Percentiles rank a stretch among this genome's conserved stretches.
Evolutionary conservation across 2,888 invertebrate genomes (phyloP).

Genomic region (Chromoteleia sp.): DNA sequence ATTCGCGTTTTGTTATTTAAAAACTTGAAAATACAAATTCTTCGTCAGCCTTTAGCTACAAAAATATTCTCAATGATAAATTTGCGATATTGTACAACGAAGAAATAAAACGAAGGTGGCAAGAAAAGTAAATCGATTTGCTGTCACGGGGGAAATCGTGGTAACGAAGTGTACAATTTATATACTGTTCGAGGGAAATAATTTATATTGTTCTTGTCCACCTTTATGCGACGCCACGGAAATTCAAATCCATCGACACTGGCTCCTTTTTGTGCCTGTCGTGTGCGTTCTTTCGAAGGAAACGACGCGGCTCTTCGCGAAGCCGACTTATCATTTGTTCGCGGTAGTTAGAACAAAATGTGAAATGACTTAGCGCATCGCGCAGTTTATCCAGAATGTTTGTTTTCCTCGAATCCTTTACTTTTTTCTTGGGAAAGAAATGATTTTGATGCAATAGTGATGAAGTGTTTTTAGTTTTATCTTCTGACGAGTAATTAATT

Average conservation of each 20-base stretch:
- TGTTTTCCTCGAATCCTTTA: not conserved
- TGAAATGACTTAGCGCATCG: not conserved
- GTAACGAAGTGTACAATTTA: conserved; percentile 60
- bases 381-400: not conserved
- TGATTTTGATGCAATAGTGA: too few relatives aligned
- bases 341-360: not conserved
- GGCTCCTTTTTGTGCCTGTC: conserved; percentile 2
- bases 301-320: conserved; percentile 1
- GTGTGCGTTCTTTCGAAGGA: not conserved
- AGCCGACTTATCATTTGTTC: conserved; percentile 6
- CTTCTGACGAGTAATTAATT: too few relatives aligned
- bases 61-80: conserved; percentile 33
- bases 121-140: conserved; percentile 54
- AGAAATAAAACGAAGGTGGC: conserved; percentile 31
- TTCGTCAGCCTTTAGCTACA: conserved; percentile 10
- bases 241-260: conserved; percentile 40
- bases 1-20: conserved; percentile 13
- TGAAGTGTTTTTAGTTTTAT: too few relatives aligned
- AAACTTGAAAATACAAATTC: conserved; percentile 23
- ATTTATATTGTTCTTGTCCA: conserved; percentile 52
- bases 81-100: conserved; percentile 26
- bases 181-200: conserved; percentile 44
- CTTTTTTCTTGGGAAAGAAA: not conserved
- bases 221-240: conserved; percentile 20
- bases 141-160: conserved; percentile 44